Evolutionary conservation across 2,888 invertebrate species (phyloP), one percentile per base, ranked within the genome.

Genomic region (Heliothis peltigera): DNA sequence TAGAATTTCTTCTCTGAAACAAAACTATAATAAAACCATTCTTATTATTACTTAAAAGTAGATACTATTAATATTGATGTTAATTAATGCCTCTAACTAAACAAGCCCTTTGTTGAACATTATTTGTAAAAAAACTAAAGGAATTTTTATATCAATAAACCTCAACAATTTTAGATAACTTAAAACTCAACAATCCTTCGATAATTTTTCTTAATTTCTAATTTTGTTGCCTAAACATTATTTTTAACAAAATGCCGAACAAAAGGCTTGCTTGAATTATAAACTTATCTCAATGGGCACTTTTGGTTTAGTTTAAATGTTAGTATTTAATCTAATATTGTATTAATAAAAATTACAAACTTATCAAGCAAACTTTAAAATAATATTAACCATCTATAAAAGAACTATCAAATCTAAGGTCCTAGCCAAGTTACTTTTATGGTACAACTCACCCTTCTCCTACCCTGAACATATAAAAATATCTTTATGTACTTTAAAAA

Each of bases 241-340:
- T 88, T 88, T 82, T 90, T 85, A 92, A 93, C 92, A 91, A 93
- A 88, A 92, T 91, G 91, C 91, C 81, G 65, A 91, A 92, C 94
- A 93, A 94, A 93, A 92, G 92, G 90, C 92, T 93, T 90, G 93
- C 87, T 88, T 87, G 77, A 87, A 89, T 91, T 91, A 91, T 92
- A 92, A 94, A 94, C 94, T 95, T 94, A 95, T 94, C 90, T 94
- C 94, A 95, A 95, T 94, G 95, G 95, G 95, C 95, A 95, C 95
- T 95, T 95, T 95, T 94, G 95, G 95, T 95, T 95, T 94, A 94
- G 89, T 94, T 93, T 92, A 91, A 91, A 92, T 91, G 92, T 94
- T 94, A 94, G 92, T 94, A 91, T 92, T 93, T 91, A 93, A 86
- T 91, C 92, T 93, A 92, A 91, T 92, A 92, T 91, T 89, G 86